These are phyloP conservation scores for Druceiella hillmani DNA, from an alignment of 2,888 invertebrate species.

Conservation along the genomic window DNA sequence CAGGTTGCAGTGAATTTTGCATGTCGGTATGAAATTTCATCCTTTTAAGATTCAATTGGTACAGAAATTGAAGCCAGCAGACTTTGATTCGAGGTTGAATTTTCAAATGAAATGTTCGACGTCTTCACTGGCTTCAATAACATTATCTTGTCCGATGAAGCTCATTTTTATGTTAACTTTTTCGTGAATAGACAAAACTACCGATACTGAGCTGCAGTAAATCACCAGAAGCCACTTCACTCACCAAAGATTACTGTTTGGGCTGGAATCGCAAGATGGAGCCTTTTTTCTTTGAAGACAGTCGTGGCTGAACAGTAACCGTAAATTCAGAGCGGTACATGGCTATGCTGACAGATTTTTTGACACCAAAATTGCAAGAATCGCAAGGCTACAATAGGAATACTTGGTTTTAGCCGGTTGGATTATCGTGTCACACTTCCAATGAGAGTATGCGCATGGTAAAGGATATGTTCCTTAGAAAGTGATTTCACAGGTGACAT, in stretches of 20 bases:
- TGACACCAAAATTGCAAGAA: constrained; percentile 11
- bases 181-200: constrained; percentile 10
- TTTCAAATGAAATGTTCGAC: constrained; percentile 10
- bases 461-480: constrained; percentile 15
- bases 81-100: constrained; percentile 10
- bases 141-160: no score
- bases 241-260: constrained; percentile 10
- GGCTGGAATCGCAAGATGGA: constrained; percentile 6
- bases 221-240: constrained; percentile 9
- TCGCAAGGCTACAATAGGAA: constrained; percentile 18
- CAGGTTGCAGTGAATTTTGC: constrained; percentile 10
- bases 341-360: constrained; percentile 2
- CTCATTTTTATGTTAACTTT: no score
- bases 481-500: constrained; percentile 18
- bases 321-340: constrained; percentile 6
- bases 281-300: constrained; percentile 8
- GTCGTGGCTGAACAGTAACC: constrained; percentile 4
- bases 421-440: constrained; percentile 20
- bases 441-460: constrained; percentile 14
- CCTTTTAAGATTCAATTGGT: no score
- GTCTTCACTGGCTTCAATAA: no score
- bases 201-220: constrained; percentile 5
- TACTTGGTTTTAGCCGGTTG: no score
- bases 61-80: constrained; percentile 2
- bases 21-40: no score